Percentiles rank a stretch among this genome's conserved stretches.
Conservation (phyloP, 2,888 invertebrate genomes). For the Hydrotaea cyrtoneurina region DNA sequence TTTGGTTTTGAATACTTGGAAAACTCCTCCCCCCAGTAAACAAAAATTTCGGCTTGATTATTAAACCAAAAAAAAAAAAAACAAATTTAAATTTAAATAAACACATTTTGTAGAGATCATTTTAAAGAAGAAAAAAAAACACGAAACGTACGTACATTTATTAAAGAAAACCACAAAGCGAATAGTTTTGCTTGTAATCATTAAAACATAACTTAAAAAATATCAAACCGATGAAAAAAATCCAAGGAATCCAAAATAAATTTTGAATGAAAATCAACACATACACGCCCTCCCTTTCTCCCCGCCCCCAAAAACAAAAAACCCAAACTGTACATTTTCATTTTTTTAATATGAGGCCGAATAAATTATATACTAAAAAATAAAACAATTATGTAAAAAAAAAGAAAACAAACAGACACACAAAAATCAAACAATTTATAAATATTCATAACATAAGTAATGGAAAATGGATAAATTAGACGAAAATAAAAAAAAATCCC, state of each 20-base stretch:
- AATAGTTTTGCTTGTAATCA: constrained; percentile 5
- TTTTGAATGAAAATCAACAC: constrained; percentile 29
- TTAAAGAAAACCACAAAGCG: no score
- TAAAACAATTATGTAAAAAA: constrained; percentile 42
- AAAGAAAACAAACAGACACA: constrained; percentile 61
- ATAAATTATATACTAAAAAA: constrained; percentile 32
- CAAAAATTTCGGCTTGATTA: background rate
- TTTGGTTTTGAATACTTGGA: background rate
- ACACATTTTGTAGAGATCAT: constrained; percentile 8
- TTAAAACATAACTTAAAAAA: no score
- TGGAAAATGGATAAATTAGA: constrained; percentile 47
- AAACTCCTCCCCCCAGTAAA: background rate
- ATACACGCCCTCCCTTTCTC: no score
- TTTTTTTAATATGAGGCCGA: constrained; percentile 65
- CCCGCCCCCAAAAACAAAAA: no score
- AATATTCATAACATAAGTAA: constrained; percentile 60
- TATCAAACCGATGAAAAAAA: no score
- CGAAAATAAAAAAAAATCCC: constrained; percentile 38
- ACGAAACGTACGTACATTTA: no score
- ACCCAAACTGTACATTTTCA: constrained; percentile 68
- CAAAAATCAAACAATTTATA: constrained; percentile 62
- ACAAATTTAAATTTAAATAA: no score
- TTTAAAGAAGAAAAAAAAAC: constrained; percentile 24
- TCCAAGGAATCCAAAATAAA: background rate
- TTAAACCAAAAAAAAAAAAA: no score